phyloP scores from a whole-genome alignment of 2,888 invertebrate species.

The Drosophila nr. medialis region DNA sequence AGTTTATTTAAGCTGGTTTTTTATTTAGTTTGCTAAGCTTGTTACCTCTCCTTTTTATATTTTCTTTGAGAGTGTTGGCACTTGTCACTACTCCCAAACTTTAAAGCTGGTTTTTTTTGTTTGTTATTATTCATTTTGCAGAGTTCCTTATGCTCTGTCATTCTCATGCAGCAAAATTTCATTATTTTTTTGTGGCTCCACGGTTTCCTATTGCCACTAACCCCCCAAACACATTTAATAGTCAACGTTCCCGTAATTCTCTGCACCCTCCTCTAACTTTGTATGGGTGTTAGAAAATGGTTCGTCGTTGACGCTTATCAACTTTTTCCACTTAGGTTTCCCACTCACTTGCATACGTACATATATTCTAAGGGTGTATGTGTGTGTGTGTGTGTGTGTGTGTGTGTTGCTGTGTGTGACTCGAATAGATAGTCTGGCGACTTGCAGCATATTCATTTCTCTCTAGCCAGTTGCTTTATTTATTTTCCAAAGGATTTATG shows the following conservation, averaged over 20 bases:
- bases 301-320: constrained; percentile 65
- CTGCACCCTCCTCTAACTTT: neutral
- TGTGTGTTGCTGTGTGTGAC: constrained; percentile 10
- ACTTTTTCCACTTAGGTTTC: constrained; percentile 63
- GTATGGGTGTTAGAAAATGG: constrained; percentile 55
- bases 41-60: neutral
- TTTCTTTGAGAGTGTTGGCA: constrained; percentile 2
- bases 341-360: constrained; percentile 38
- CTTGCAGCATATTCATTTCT: constrained; percentile 63
- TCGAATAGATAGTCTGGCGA: constrained; percentile 31
- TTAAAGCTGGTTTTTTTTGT: neutral
- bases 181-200: constrained; percentile 47
- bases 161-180: constrained; percentile 46
- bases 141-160: constrained; percentile 15
- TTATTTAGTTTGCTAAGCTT: neutral
- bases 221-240: constrained; percentile 7
- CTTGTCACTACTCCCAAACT: neutral
- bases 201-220: constrained; percentile 29
- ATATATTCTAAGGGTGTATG: neutral
- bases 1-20: neutral
- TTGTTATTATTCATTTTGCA: constrained; percentile 9
- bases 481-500: constrained; percentile 76
- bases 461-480: constrained; percentile 57
- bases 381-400: constrained; percentile 12
- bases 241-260: neutral